These are phyloP conservation scores for Cyanocitta stelleri DNA, from an alignment of 2,113 vertebrate species.

Conservation along the genomic window DNA sequence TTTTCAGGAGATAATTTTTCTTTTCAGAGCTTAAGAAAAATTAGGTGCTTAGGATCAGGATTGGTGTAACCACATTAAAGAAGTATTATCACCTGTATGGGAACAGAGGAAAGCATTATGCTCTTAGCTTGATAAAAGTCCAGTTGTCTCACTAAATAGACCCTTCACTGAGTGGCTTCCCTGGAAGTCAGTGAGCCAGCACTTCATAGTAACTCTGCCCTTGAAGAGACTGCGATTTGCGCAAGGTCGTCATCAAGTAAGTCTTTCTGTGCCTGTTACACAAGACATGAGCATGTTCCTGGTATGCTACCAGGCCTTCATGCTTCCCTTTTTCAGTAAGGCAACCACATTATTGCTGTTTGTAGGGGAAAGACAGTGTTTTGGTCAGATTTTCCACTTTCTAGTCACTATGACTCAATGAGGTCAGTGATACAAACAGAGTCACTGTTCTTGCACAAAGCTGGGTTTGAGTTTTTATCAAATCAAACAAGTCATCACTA, in stretches of 20 bases:
- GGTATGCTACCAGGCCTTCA: background rate
- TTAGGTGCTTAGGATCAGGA: background rate
- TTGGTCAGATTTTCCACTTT: slow-evolving; percentile 15
- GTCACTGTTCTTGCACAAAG: background rate
- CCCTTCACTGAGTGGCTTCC: background rate
- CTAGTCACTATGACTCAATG: background rate
- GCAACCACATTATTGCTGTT: background rate
- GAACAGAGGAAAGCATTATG: background rate
- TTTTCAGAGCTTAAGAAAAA: background rate
- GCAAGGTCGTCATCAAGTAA: background rate
- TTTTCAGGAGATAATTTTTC: background rate
- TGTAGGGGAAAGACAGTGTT: background rate
- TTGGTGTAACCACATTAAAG: background rate
- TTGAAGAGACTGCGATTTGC: background rate
- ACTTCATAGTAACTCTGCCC: background rate
- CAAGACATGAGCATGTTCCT: background rate
- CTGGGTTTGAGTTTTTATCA: background rate
- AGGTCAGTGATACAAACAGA: background rate
- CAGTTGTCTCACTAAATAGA: background rate
- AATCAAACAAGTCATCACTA: background rate
- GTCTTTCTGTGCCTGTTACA: background rate
- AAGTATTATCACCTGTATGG: background rate
- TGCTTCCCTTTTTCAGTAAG: background rate
- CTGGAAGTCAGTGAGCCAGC: background rate
- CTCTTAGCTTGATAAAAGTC: background rate